Percentiles rank a stretch among this genome's conserved stretches.
Conservation (phyloP, 2,888 invertebrate genomes). For the Aplocera efformata region DNA sequence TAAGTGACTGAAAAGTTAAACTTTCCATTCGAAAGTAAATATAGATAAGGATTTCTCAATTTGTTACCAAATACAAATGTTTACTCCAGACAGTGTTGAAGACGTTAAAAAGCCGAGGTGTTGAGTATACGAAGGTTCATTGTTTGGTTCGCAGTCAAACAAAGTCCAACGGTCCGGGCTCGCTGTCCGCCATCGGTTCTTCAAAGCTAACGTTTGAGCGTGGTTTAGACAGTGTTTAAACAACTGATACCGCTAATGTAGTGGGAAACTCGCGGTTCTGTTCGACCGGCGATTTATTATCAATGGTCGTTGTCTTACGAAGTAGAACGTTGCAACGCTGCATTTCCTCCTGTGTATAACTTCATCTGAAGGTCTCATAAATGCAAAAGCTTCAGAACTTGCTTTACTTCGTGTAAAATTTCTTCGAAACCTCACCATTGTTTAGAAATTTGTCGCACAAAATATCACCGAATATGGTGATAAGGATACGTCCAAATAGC, state of each 20-base stretch:
- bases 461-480: too few species aligned
- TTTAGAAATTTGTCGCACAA: too few species aligned
- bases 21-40: slow-evolving; percentile 44
- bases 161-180: slow-evolving; percentile 34
- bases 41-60: slow-evolving; percentile 52
- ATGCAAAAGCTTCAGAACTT: slow-evolving; percentile 3
- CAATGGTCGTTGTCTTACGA: slow-evolving; percentile 30
- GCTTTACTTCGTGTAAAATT: not conserved
- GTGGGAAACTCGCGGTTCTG: slow-evolving; percentile 45
- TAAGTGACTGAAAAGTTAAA: slow-evolving; percentile 29
- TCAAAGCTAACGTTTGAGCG: slow-evolving; percentile 54
- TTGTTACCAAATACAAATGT: slow-evolving; percentile 50
- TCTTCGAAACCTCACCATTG: too few species aligned
- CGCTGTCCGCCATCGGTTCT: slow-evolving; percentile 47
- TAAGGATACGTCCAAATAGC: slow-evolving; percentile 47
- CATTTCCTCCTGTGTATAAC: slow-evolving; percentile 23
- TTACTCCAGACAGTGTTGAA: slow-evolving; percentile 50
- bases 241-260: slow-evolving; percentile 64
- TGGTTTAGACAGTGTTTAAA: slow-evolving; percentile 41
- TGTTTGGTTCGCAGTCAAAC: slow-evolving; percentile 66
- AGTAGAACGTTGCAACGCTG: slow-evolving; percentile 25
- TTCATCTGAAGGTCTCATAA: slow-evolving; percentile 10
- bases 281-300: slow-evolving; percentile 32
- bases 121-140: slow-evolving; percentile 60
- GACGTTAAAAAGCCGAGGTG: slow-evolving; percentile 68